A percentile compares a stretch with the other conserved stretches of the same genome.
Conservation (phyloP, 2,888 invertebrate species). For the Drosophila colorata region DNA sequence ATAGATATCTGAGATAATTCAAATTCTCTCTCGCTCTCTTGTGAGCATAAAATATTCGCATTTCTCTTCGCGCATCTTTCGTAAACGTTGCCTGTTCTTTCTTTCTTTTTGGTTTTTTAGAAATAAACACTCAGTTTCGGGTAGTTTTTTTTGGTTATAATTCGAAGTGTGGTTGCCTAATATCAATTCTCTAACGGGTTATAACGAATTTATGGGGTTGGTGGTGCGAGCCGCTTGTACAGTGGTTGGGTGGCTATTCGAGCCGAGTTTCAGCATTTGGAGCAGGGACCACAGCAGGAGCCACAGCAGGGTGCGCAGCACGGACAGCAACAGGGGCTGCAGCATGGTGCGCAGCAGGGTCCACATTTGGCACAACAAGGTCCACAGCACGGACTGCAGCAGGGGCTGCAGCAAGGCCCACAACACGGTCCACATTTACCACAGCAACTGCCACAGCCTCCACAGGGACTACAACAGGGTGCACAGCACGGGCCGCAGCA, state of each 20-base stretch:
- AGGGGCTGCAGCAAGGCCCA: conserved; percentile 39
- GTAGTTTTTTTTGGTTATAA: not conserved
- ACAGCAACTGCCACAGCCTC: conserved; percentile 40
- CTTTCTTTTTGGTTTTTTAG: not conserved
- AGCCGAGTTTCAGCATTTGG: conserved; percentile 31
- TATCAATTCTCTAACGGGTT: conserved; percentile 63
- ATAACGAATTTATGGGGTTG: conserved; percentile 29
- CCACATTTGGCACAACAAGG: conserved; percentile 42
- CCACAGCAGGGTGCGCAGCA: conserved; percentile 43
- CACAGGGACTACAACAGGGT: conserved; percentile 49
- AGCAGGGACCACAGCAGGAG: conserved; percentile 33
- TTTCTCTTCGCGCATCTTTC: not conserved
- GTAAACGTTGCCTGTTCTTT: not conserved
- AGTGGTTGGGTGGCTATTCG: not conserved
- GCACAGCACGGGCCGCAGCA: conserved; percentile 49
- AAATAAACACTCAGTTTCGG: not conserved
- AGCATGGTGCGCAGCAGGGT: conserved; percentile 38
- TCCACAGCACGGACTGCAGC: conserved; percentile 48
- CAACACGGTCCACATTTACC: conserved; percentile 38
- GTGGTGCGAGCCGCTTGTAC: conserved; percentile 18
- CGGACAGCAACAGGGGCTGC: conserved; percentile 39
- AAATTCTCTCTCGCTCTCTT: not conserved
- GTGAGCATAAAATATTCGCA: not conserved
- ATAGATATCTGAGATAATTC: not conserved
- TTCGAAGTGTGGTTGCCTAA: conserved; percentile 8